phyloP scores from a whole-genome alignment of 2,113 vertebrate species.

The Brachyhypopomus gauderio region DNA sequence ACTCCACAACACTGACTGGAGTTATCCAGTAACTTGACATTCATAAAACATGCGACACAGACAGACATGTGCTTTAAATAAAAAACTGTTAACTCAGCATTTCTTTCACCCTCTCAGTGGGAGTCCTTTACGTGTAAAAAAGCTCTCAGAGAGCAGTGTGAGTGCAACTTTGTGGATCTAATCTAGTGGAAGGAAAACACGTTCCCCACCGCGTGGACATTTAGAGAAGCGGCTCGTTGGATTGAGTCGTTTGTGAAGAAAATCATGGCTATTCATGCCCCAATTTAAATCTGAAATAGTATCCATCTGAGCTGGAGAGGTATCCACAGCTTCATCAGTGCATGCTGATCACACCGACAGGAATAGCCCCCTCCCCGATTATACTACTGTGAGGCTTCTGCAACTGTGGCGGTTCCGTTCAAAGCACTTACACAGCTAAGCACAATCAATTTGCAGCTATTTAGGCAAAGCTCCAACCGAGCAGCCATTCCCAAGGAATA shows the following conservation, averaged over 20 bases:
- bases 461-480: neutral
- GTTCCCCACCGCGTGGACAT: constrained; percentile 33
- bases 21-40: neutral
- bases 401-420: constrained; percentile 12
- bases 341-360: constrained; percentile 37
- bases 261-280: constrained; percentile 40
- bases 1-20: neutral
- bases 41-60: constrained; percentile 2
- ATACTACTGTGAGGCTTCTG: constrained; percentile 28
- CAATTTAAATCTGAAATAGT: constrained; percentile 48
- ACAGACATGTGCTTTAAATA: neutral
- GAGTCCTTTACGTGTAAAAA: constrained; percentile 20
- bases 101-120: neutral
- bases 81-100: neutral
- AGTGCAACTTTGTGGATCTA: constrained; percentile 15
- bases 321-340: constrained; percentile 31
- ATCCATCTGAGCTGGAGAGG: constrained; percentile 20
- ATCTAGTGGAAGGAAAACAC: constrained; percentile 29
- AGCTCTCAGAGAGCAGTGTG: constrained; percentile 21
- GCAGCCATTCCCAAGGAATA: neutral
- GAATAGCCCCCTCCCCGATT: constrained; percentile 36
- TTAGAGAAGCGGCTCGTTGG: constrained; percentile 29
- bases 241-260: constrained; percentile 48
- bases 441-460: constrained; percentile 30
- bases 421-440: constrained; percentile 21